Evolutionary conservation across 1,140 invertebrate species (phyloP), one percentile per base, ranked within the genome.

Genomic region (Palaemon carinicauda): DNA sequence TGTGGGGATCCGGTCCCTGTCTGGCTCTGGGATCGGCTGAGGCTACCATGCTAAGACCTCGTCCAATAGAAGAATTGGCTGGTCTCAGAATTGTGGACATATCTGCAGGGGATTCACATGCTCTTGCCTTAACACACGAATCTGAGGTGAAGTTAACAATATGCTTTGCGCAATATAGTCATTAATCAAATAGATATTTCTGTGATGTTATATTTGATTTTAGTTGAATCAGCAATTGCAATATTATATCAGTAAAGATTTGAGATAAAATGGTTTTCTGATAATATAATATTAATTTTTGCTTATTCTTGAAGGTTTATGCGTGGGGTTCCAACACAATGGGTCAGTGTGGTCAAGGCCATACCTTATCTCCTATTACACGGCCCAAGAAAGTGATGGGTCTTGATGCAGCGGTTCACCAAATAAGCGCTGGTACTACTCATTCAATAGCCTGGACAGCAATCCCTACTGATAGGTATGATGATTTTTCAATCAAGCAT

Each of bases 321-420:
- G 94, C 94, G 1, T 95, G 95, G 95, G 95, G 95, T 52, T 94
- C 94, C 85, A 95, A 95, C 92, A 93, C 94, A 50, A 94, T 95
- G 92, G 95, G 95, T 0, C 95, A 95, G 89, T 95, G 94, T 91
- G 94, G 94, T 19, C 93, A 94, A 90, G 94, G 94, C 12, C 94
- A 95, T 90, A 93, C 93, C 3, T 94, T 93, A 15, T 94, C 93
- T 54, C 94, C 94, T 3, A 93, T 95, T 19, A 93, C 93, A 71
- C 91, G 93, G 89, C 94, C 95, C 24, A 91, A 92, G 15, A 92
- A 94, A 89, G 94, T 95, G 0, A 90, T 94, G 65, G 94, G 94
- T 5, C 90, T 95, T 17, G 93, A 93, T 21, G 92, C 93, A 71
- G 92, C 92, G 82, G 93, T 95, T 78, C 92, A 93, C 65, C 93